Evolutionary conservation across 2,113 vertebrate genomes (phyloP).

Genomic region (Pardalotus punctatus): DNA sequence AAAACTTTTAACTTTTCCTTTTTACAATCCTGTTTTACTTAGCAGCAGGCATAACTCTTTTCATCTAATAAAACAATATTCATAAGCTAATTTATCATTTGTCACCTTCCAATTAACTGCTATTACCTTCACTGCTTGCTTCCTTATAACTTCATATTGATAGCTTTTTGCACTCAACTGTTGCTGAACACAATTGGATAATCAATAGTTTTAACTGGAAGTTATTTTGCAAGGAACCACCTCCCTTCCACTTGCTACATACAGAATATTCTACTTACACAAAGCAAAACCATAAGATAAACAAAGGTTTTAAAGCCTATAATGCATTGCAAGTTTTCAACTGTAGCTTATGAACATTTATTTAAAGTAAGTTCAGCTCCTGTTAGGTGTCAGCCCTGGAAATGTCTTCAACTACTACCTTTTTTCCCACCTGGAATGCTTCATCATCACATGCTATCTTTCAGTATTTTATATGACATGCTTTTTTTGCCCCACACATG

Average conservation of each 20-base stretch:
- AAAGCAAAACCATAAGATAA: background rate
- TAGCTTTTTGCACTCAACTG: background rate
- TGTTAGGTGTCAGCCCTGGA: background rate
- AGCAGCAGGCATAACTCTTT: background rate
- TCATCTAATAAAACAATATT: background rate
- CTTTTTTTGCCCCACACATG: background rate
- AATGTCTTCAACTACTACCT: background rate
- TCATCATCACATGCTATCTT: background rate
- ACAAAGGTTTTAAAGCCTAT: background rate
- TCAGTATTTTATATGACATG: background rate
- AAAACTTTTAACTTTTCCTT: background rate
- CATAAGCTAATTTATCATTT: background rate
- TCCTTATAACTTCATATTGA: background rate
- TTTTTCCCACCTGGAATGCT: background rate
- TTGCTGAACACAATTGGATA: background rate
- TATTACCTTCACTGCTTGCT: background rate
- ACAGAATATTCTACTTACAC: background rate
- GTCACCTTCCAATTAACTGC: background rate
- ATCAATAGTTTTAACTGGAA: background rate
- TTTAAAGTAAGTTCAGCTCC: background rate
- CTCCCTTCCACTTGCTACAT: background rate
- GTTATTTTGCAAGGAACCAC: background rate
- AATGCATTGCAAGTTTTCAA: background rate
- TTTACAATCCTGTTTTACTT: background rate
- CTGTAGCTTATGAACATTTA: background rate